Evolutionary conservation across 2,113 vertebrate species (phyloP), one percentile per base, ranked within the genome.

Genomic region (Glareola pratincola): DNA sequence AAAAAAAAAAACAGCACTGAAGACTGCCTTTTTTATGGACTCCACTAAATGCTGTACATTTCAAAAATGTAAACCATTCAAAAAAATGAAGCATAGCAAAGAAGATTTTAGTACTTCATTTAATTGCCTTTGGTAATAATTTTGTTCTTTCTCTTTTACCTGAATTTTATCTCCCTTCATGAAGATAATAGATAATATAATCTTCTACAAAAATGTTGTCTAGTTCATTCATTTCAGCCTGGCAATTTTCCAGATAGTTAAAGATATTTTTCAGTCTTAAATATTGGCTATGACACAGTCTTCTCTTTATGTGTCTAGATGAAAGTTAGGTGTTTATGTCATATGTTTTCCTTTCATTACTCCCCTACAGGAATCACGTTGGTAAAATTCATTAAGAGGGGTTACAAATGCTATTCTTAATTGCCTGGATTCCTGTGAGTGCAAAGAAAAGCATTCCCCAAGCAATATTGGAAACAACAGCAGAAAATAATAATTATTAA

Each of bases 271-370:
- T 93, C 60, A 64, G 22, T 84, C 56, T 75, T 91, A 96, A 93
- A 86, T 91, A 78, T 34, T 80, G 47, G n/a, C 72, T 74, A 30
- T 72, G 51, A 81, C 50, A 84, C 27, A 67, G 39, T 59, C 6
- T 3, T 95, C 69, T 95, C 39, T 92, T 83, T 84, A 74, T 48
- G 14, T 37, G 26, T 53, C 68, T 89, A 94, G 79, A 93, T 81
- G 77, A 94, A 81, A 94, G 75, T 63, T 91, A 92, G 47, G 43
- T 48, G 18, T 74, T 22, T 80, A 86, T 87, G 69, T 86, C 80
- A 91, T 81, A 87, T 87, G 69, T 95, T 95, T 97, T 92, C 21
- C 59, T 96, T 96, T 91, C 68, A 60, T 96, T 95, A 94, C 56
- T 86, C 36, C 30, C 27, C 56, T 84, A 72, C 47, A 92, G 16